phyloP scores from a whole-genome alignment of 2,797 vertebrate genomes.

The Pangasius krempfi region DNA sequence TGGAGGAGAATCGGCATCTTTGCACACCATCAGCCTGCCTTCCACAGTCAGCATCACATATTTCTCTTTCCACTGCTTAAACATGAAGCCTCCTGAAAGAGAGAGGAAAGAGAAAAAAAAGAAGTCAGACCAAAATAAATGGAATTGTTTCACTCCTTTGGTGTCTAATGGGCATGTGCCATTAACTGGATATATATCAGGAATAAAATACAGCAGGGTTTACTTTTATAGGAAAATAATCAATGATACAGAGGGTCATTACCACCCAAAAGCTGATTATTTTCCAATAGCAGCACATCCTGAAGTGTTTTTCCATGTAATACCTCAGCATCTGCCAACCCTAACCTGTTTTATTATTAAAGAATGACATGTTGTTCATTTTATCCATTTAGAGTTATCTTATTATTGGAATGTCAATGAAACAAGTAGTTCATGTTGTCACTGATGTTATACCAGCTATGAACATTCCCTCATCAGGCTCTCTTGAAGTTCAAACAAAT shows the following conservation, averaged over 20 bases:
- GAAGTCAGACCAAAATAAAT: background rate
- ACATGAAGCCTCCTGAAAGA: constrained; percentile 80
- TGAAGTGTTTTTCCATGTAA: background rate
- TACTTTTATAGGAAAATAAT: background rate
- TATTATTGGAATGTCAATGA: background rate
- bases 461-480: background rate
- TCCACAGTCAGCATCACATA: constrained; percentile 78
- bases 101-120: background rate
- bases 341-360: background rate
- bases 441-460: background rate
- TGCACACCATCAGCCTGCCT: constrained; percentile 78
- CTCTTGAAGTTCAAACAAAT: background rate
- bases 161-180: background rate
- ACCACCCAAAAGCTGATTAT: background rate
- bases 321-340: background rate
- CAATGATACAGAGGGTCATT: background rate
- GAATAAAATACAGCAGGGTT: background rate
- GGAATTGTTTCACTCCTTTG: background rate
- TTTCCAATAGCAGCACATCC: background rate
- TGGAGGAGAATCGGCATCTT: constrained; percentile 74
- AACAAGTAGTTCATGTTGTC: background rate
- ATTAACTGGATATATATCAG: background rate
- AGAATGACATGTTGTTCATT: background rate
- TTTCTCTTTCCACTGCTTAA: constrained; percentile 86
- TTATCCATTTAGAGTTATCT: background rate